These are phyloP conservation scores for Adelosebastes latens DNA, from an alignment of 2,797 vertebrate species.

Conservation along the genomic window DNA sequence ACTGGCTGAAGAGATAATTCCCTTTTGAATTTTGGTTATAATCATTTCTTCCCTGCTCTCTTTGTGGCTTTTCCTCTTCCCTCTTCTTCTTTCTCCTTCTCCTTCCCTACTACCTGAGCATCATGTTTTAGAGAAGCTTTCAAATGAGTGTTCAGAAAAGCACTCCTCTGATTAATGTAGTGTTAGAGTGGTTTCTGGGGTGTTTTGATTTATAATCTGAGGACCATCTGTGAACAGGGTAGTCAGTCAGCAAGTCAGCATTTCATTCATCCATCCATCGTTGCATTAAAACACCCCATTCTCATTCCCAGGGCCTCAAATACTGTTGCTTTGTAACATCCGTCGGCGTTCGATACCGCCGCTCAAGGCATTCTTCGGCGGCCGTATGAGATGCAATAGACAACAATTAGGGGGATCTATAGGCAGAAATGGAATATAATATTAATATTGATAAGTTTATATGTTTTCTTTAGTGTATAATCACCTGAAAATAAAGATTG, in stretches of 20 bases:
- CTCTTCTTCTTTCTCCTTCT: not conserved
- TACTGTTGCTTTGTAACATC: too few species aligned
- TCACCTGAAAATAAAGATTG: too few species aligned
- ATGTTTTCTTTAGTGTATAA: too few species aligned
- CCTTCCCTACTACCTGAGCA: conserved; percentile 17
- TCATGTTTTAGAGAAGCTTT: conserved; percentile 36
- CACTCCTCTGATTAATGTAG: conserved; percentile 45
- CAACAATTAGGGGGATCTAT: too few species aligned
- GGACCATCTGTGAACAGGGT: not conserved
- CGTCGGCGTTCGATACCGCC: too few species aligned
- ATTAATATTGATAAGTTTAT: too few species aligned
- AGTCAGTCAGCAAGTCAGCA: not conserved
- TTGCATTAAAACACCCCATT: not conserved
- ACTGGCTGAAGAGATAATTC: not conserved
- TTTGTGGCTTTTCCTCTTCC: not conserved
- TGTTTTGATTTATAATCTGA: conserved; percentile 17
- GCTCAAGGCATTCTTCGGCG: too few species aligned
- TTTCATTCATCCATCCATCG: not conserved
- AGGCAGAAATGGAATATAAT: too few species aligned
- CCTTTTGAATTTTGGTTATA: not conserved
- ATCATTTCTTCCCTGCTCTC: not conserved
- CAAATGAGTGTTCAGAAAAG: conserved; percentile 11
- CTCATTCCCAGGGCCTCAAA: too few species aligned
- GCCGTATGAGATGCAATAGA: too few species aligned
- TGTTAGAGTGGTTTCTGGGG: conserved; percentile 18